Base-by-base conservation (phyloP, 35 echinoderm and acorn worm species). In the Holothuria glaberrima region DNA sequence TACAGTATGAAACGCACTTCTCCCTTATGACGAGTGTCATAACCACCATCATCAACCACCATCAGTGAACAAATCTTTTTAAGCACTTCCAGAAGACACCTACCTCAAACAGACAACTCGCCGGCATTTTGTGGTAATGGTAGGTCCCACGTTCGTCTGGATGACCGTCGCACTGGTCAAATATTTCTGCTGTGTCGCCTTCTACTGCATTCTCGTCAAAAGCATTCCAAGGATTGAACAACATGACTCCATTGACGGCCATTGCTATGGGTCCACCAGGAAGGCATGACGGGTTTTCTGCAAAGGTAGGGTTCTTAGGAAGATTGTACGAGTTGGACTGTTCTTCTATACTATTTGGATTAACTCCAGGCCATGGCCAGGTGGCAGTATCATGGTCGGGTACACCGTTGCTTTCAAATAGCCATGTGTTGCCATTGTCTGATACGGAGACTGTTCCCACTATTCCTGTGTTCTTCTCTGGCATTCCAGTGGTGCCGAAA, bases 151-250 rank as follows among this genome's bases (percentile, higher is more conserved):
- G 80, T 30, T 12, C 19, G 62, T 86, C 85, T 25, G 91, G 94
- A 76, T 97, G 94, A 21, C 94, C 94, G 62, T 97, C 91, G 62
- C 94, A 95, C 0, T 59, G 19, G 59, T 95, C 94, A 34, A 95
- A 95, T 24, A 76, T 75, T 68, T 94, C 92, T 7, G 92, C 88
- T 7, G 57, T 75, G 0, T 89, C 86, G 18, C 91, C 91, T 34
- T 90, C 86, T 16, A 95, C 94, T 10, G 94, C 94, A 38, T 95
- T 90, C 9, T 82, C 58, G 10, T 70, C 87, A 12, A 90, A 86
- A 1, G 4, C 19, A 34, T 92, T 83, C 76, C 86, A 95, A 46
- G 94, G 90, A 62, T 92, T 95, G 81, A 74, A 95, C 26, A 95
- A 68, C 27, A 79, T 88, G 14, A 94, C 86, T 30, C 92, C 92